Percentiles rank a stretch among this genome's conserved stretches.
These are phyloP conservation scores for Cinclus mexicanus DNA, from an alignment of 2,113 vertebrate genomes.

Conservation along the genomic window DNA sequence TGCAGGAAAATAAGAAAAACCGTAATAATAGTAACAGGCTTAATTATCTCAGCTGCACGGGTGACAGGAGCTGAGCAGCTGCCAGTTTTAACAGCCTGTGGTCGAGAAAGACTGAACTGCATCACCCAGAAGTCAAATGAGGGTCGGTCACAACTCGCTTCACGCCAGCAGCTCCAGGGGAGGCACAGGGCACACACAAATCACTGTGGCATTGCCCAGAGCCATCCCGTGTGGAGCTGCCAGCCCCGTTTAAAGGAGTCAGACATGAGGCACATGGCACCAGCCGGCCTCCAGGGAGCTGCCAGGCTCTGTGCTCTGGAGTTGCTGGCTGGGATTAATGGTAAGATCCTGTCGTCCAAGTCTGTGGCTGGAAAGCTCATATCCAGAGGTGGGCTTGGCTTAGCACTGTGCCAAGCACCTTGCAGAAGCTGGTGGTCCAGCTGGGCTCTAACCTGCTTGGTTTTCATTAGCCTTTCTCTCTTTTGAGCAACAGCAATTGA, in stretches of 20 bases:
- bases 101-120: conserved; percentile 33
- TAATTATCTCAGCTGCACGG: neutral
- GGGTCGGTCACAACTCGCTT: neutral
- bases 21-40: conserved; percentile 1
- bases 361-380: neutral
- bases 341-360: neutral
- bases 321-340: neutral
- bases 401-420: neutral
- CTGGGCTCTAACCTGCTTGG: neutral
- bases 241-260: neutral
- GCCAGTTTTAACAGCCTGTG: conserved; percentile 46
- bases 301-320: neutral
- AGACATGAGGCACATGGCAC: neutral
- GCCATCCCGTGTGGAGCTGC: neutral
- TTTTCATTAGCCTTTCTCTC: neutral
- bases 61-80: conserved; percentile 42
- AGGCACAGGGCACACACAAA: neutral
- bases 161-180: neutral
- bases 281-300: fast-evolving
- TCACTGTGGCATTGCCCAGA: fast-evolving
- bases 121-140: conserved; percentile 37
- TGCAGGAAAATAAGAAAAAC: neutral
- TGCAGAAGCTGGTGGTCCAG: neutral
- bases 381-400: neutral
- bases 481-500: neutral